These are phyloP conservation scores for Eclectus roratus DNA, from an alignment of 2,113 vertebrate genomes.

Conservation along the genomic window DNA sequence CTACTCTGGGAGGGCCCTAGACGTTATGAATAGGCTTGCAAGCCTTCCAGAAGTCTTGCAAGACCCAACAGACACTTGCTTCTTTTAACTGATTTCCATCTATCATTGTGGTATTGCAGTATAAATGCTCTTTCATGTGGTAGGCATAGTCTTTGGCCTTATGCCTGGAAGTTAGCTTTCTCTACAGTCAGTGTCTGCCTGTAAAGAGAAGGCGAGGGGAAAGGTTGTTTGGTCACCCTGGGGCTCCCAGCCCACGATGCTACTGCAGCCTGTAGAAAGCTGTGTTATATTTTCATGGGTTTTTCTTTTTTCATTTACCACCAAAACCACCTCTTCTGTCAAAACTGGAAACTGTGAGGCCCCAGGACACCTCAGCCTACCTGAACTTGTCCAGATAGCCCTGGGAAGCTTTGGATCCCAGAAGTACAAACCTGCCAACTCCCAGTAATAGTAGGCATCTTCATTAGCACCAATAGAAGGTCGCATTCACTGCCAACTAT, in stretches of 20 bases:
- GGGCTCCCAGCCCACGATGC: not conserved
- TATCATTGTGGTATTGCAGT: slow-evolving; percentile 48
- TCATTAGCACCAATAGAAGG: not conserved
- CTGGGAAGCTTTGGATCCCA: not conserved
- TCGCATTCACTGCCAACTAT: rapidly evolving
- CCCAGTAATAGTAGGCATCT: not conserved
- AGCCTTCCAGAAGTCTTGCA: slow-evolving; percentile 56
- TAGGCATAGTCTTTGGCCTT: slow-evolving; percentile 40
- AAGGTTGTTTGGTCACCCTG: not conserved
- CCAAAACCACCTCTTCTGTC: not conserved
- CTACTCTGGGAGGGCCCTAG: slow-evolving; percentile 46
- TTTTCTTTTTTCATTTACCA: not conserved
- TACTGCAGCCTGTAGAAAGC: not conserved
- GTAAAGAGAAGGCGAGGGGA: not conserved
- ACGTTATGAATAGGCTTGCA: slow-evolving; percentile 5
- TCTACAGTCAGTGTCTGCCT: not conserved
- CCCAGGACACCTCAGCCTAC: not conserved
- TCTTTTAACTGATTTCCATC: slow-evolving; percentile 60
- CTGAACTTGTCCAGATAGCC: not conserved
- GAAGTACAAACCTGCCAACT: not conserved
- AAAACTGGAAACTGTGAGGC: not conserved
- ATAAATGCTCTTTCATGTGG: slow-evolving; percentile 62
- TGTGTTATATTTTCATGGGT: not conserved
- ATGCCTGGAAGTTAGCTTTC: slow-evolving; percentile 43
- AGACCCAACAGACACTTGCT: slow-evolving; percentile 60